Evolutionary conservation across 2,113 vertebrate genomes (phyloP).

Genomic region (Phaethon lepturus): DNA sequence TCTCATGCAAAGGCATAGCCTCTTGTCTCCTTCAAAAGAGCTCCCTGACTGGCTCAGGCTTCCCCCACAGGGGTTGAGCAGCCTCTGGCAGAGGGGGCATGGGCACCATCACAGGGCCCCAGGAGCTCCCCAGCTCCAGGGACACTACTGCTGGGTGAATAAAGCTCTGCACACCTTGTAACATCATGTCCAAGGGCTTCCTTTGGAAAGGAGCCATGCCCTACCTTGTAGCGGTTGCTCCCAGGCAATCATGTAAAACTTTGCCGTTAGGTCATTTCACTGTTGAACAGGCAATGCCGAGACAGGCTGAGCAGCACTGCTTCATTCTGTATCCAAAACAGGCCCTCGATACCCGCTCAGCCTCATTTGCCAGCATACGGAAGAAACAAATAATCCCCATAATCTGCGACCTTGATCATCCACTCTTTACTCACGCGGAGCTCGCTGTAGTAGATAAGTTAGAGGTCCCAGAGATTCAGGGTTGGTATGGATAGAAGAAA

Average conservation of each 20-base stretch:
- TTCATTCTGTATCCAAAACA: not conserved
- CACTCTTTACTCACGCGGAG: not conserved
- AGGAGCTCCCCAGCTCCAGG: not conserved
- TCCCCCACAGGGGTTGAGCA: not conserved
- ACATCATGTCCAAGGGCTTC: not conserved
- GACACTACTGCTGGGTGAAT: rapidly evolving
- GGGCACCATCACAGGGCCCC: not conserved
- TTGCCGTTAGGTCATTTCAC: not conserved
- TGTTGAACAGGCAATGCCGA: not conserved
- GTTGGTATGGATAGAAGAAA: not conserved
- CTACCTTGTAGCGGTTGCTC: not conserved
- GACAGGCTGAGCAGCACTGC: not conserved
- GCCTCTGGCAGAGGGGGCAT: not conserved
- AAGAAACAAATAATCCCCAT: not conserved
- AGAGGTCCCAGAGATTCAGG: not conserved
- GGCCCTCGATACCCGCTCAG: not conserved
- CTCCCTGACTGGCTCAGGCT: not conserved
- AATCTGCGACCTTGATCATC: not conserved
- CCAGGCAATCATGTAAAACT: not conserved
- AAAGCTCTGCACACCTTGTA: not conserved
- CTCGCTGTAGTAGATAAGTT: not conserved
- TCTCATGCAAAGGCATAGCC: not conserved
- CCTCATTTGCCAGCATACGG: not conserved
- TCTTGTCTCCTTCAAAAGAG: not conserved
- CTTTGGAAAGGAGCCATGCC: not conserved